Conservation (phyloP, 2,113 vertebrate genomes). For the Fulica atra region DNA sequence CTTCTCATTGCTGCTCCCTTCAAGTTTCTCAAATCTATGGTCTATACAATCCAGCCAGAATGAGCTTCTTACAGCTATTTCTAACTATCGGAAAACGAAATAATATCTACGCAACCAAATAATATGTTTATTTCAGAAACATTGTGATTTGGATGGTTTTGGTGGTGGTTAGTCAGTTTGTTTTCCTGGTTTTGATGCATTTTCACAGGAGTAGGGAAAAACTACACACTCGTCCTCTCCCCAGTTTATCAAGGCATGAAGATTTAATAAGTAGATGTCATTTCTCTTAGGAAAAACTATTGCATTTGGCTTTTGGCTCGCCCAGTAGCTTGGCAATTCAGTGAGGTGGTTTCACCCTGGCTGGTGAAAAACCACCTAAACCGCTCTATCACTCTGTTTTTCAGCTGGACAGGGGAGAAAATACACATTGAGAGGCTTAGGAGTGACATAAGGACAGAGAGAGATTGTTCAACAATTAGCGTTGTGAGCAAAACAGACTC, state of each 20-base stretch:
- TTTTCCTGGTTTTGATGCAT: not conserved
- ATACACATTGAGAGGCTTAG: too few relatives aligned
- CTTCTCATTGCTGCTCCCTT: not conserved
- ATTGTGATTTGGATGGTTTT: not conserved
- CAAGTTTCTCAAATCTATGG: not conserved
- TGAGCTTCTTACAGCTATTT: not conserved
- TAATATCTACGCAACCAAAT: not conserved
- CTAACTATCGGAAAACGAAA: not conserved
- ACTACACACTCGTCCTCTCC: accelerated
- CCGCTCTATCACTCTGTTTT: too few relatives aligned
- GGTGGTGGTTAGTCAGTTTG: too few relatives aligned
- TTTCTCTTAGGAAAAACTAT: not conserved
- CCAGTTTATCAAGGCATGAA: not conserved
- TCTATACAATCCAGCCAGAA: not conserved
- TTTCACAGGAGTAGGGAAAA: not conserved
- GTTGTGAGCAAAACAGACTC: too few relatives aligned
- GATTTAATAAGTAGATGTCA: not conserved
- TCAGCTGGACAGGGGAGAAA: too few relatives aligned
- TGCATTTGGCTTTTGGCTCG: not conserved
- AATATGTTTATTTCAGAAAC: not conserved
- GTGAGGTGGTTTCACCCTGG: too few relatives aligned
- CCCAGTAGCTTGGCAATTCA: accelerated
- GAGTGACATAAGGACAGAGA: too few relatives aligned
- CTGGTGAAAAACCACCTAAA: too few relatives aligned
- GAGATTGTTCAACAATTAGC: too few relatives aligned